Conservation (phyloP, 2,113 vertebrate species). For the Cyphomyrus plagiostoma region DNA sequence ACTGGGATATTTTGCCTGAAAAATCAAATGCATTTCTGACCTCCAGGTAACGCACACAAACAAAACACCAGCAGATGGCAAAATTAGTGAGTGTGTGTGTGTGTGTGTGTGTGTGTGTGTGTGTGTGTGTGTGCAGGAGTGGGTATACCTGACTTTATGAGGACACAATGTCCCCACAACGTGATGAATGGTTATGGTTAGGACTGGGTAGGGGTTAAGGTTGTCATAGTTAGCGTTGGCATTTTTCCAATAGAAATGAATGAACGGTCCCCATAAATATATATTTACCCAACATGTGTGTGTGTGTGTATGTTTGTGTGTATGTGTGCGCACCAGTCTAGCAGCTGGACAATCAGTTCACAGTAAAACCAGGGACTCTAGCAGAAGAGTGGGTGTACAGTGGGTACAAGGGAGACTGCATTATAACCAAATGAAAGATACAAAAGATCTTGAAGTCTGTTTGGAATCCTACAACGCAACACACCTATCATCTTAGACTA, state of each 20-base stretch:
- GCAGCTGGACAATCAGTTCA: background rate
- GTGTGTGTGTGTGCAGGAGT: too few relatives aligned
- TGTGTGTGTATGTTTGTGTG: background rate
- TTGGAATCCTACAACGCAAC: background rate
- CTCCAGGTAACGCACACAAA: background rate
- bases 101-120: too few relatives aligned
- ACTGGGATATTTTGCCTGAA: background rate
- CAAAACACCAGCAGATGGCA: background rate
- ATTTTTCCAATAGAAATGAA: too few relatives aligned
- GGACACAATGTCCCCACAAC: background rate
- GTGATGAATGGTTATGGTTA: too few relatives aligned
- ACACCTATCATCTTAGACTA: background rate
- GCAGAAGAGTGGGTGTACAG: background rate
- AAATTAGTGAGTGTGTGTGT: background rate
- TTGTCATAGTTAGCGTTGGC: too few relatives aligned
- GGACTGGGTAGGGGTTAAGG: too few relatives aligned
- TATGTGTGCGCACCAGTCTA: background rate
- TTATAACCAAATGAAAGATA: background rate
- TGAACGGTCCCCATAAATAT: too few relatives aligned
- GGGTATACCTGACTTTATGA: too few relatives aligned
- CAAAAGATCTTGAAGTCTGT: background rate
- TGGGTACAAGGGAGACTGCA: background rate
- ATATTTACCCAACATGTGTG: background rate
- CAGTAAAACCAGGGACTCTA: background rate
- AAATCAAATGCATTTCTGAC: background rate